Conservation (phyloP, 2,113 vertebrate genomes). For the Rhodinocichla rosea region DNA sequence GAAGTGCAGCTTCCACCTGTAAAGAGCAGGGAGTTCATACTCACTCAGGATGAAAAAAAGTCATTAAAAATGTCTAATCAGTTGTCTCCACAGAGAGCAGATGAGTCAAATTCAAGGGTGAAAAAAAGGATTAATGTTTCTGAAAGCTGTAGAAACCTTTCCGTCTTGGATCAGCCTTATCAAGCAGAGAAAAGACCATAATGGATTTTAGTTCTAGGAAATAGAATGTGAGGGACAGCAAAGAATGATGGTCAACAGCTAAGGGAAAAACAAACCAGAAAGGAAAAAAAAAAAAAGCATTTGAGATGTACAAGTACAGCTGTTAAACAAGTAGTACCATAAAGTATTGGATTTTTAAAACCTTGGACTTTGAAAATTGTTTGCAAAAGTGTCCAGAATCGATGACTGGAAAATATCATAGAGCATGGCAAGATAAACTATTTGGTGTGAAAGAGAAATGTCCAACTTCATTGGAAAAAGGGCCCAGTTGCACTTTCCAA, state of each 20-base stretch:
- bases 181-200: neutral
- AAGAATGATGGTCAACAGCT: neutral
- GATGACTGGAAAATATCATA: neutral
- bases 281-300: neutral
- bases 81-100: neutral
- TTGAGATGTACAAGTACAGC: neutral
- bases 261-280: neutral
- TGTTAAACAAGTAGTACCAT: neutral
- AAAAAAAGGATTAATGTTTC: neutral
- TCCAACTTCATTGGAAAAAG: neutral
- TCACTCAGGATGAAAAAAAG: neutral
- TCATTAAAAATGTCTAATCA: neutral
- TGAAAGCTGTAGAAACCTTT: neutral
- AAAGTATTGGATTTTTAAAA: neutral
- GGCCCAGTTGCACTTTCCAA: neutral
- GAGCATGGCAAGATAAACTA: neutral
- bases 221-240: neutral
- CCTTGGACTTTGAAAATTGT: neutral
- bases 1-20: neutral
- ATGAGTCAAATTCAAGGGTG: neutral
- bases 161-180: neutral
- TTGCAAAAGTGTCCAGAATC: neutral
- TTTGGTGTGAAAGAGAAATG: neutral
- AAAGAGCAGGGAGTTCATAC: neutral
- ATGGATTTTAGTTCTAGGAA: slow-evolving; percentile 10